Conservation (phyloP, 1,140 invertebrate species). For the Micrasema longulum region DNA sequence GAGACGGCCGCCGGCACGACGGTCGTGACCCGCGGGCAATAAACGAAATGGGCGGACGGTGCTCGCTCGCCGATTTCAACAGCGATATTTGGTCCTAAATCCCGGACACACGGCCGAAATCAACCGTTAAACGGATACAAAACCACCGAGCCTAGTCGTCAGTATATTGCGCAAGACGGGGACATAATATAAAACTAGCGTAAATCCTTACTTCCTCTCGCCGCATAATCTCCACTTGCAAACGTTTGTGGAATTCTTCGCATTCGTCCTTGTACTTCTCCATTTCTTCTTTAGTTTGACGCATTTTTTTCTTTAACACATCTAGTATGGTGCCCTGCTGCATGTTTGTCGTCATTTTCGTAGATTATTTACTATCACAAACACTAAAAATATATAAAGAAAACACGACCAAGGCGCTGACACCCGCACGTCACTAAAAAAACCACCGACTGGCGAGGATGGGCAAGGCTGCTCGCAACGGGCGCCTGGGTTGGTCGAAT, state of each 20-base stretch:
- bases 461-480: too few species aligned
- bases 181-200: constrained; percentile 22
- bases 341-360: constrained; percentile 87
- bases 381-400: constrained; percentile 43
- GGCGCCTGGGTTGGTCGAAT: constrained; percentile 63
- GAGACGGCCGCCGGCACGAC: constrained; percentile 29
- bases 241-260: constrained; percentile 90
- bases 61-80: constrained; percentile 22
- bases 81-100: constrained; percentile 18
- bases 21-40: constrained; percentile 6
- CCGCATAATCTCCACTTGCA: constrained; percentile 90
- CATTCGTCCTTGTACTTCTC: constrained; percentile 97
- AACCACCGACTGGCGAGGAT: constrained; percentile 62
- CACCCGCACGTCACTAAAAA: constrained; percentile 47
- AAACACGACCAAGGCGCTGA: constrained; percentile 24
- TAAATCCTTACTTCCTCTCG: constrained; percentile 91
- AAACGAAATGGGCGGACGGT: constrained; percentile 41
- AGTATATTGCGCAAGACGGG: constrained; percentile 1
- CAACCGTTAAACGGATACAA: constrained; percentile 25
- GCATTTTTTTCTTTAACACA: constrained; percentile 99
- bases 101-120: constrained; percentile 23
- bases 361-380: constrained; percentile 48
- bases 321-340: constrained; percentile 90
- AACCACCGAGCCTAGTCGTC: background rate
- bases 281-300: constrained; percentile 97